Evolutionary conservation across 2,113 vertebrate genomes (phyloP), one percentile per base, ranked within the genome.

Genomic region (Lepisosteus oculatus): DNA sequence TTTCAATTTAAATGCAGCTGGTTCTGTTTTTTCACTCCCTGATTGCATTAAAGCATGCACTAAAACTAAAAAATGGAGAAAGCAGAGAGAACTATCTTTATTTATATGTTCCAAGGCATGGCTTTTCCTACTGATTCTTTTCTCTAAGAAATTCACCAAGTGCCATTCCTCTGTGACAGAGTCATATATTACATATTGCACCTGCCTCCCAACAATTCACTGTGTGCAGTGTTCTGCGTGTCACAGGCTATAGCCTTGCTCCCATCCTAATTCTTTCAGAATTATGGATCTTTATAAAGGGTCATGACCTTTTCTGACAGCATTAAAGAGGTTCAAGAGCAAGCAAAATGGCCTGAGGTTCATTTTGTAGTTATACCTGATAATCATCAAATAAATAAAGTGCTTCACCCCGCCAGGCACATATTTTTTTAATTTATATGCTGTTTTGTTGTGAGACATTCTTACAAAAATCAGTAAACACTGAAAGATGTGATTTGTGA

Each of bases 1-100:
- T 69, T 78, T 70, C 73, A 75, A 79, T 81, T 71, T 80, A 81
- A 84, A 79, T 83, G 76, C 75, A 72, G 51, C 76, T 72, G 64
- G 42, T 68, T 69, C 57, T 61, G 69, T 77, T 72, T 72, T 83
- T 56, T n/a, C 65, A 67, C 0, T 55, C 73, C 15, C 42, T 8
- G 41, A 54, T 43, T 57, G 44, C 61, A 9, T 62, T 66, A 41
- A 74, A 72, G 44, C 55, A 12, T n/a, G 43, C 59, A n/a, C 12
- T 69, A 65, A 70, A 74, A 12, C 59, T 61, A 55, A 55, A 64
- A 77, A 14, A 64, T 64, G 71, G 54, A 67, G 61, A 8, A 45
- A 47, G 9, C 45, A 47, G 55, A 11, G 12, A 69, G 47, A 44
- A 41, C 62, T 44, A 65, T 78, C 67, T 75, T 62, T 82, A 82